Base-by-base conservation (phyloP, 2,113 vertebrate genomes). In the Aspidoscelis tigris region DNA sequence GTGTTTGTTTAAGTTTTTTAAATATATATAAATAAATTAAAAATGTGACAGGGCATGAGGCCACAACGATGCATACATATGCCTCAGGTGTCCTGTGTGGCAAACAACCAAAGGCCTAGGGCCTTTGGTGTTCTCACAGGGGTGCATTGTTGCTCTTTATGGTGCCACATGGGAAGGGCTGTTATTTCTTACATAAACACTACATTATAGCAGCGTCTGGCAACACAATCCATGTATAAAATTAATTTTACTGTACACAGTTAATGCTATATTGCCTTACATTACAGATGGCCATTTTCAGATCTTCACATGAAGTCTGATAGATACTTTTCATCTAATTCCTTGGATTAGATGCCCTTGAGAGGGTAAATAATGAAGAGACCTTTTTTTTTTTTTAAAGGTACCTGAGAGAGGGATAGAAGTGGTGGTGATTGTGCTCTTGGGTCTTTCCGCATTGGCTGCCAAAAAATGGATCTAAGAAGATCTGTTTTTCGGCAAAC, bases 251-350 rank as follows among this genome's bases (percentile, higher is more conserved):
- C 89, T 92, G n/a, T 89, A 86, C 84, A 77, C 89, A 80, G 69
- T 82, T 58, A 90, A 83, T 68, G 76, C 50, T 26, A 65, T 83
- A 84, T 86, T 84, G 41, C 0, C 55, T 91, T 78, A 50, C 86
- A 88, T 88, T 87, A 86, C 43, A 84, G 47, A 90, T 3, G 70
- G 85, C 1, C 3, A n/a, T 44, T 73, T 88, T 86, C 24, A 82
- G 80, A 83, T 85, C 74, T 90, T 89, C 90, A 53, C 79, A 78
- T 83, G 82, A 93, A 91, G 68, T 64, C 24, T 72, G 64, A 90
- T 81, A 86, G 87, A 88, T 89, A 87, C 88, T 88, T 93, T 68
- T 91, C 87, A 88, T 85, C 84, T 92, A 87, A 90, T 76, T 91
- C 88, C 85, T 58, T 71, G 82, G 58, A 86, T 82, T 91, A 33